Evolutionary conservation across 2,888 invertebrate species (phyloP).

Genomic region (Conchocele bisecta): DNA sequence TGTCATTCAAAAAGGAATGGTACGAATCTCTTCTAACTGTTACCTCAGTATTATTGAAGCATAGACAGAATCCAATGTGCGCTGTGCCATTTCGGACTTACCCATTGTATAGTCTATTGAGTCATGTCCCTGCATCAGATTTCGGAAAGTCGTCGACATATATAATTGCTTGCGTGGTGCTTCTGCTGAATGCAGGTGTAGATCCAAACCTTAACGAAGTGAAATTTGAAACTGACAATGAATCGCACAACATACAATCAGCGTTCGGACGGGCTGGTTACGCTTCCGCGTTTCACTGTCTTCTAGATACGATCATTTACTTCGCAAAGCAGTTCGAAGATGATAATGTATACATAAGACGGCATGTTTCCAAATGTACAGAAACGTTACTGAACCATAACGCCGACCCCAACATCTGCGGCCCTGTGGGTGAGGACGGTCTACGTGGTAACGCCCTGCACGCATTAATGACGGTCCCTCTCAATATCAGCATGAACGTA

Average conservation of each 20-base stretch:
- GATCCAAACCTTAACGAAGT: conserved; percentile 78
- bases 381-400: conserved; percentile 70
- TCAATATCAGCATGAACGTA: conserved; percentile 56
- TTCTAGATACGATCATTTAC: conserved; percentile 63
- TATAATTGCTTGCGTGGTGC: conserved; percentile 64
- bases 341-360: conserved; percentile 44
- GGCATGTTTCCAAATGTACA: conserved; percentile 63
- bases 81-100: conserved; percentile 72
- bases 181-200: conserved; percentile 72
- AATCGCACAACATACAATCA: conserved; percentile 50
- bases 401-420: conserved; percentile 63
- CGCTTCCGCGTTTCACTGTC: conserved; percentile 74
- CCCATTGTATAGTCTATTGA: conserved; percentile 77
- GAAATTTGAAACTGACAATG: conserved; percentile 58
- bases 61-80: conserved; percentile 68
- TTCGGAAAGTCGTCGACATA: conserved; percentile 65
- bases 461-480: conserved; percentile 57
- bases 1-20: conserved; percentile 65
- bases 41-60: conserved; percentile 72
- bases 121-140: conserved; percentile 65
- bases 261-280: conserved; percentile 73
- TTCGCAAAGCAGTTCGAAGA: conserved; percentile 57
- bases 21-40: conserved; percentile 70
- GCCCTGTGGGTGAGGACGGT: conserved; percentile 56
- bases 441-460: conserved; percentile 68